Base-by-base conservation (phyloP, 2,888 invertebrate genomes). In the Hermaeophaga mercurialis region DNA sequence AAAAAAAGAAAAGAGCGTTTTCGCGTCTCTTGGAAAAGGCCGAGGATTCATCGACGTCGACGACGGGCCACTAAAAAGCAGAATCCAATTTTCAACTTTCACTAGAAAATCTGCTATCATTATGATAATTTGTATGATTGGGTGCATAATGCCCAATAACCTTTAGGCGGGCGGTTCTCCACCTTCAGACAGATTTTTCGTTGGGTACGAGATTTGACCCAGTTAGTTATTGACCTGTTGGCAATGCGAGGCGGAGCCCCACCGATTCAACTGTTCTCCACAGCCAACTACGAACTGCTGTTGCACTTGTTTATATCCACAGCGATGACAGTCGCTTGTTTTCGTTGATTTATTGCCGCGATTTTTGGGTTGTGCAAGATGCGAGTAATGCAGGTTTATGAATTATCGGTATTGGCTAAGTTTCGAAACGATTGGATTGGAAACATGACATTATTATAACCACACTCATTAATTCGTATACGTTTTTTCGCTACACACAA, bases 211-310 rank as follows among this genome's bases (percentile, higher is more conserved):
- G 66, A 65, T 62, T 41, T 71, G 73, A 73, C 73, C 73, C 65
- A 73, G 72, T 73, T 71, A 68, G 70, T 69, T 73, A 73, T 73
- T 73, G 73, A 73, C 73, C 73, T 73, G 73, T 72, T 70, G 70
- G 70, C 68, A 63, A 53, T 60, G 58, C 68, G 66, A 73, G 73
- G 73, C 72, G 73, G 72, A 66, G 73, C 71, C 62, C 62, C 54
- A 45, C 53, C 43, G 28, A 43, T 52, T 43, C 34, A 36, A 45
- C 44, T 38, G 33, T 43, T 49, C 43, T 41, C 48, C 24, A 56
- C 44, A 48, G 44, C 55, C 53, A 53, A 61, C 58, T 61, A 31
- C 22, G 45, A 56, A 24, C 24, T 53, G 56, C 56, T 50, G 54
- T 58, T 58, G 54, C 57, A 55, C 56, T 59, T 58, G 58, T 56